phyloP scores from a whole-genome alignment of 2,113 vertebrate genomes.

The Poeciliopsis prolifica region DNA sequence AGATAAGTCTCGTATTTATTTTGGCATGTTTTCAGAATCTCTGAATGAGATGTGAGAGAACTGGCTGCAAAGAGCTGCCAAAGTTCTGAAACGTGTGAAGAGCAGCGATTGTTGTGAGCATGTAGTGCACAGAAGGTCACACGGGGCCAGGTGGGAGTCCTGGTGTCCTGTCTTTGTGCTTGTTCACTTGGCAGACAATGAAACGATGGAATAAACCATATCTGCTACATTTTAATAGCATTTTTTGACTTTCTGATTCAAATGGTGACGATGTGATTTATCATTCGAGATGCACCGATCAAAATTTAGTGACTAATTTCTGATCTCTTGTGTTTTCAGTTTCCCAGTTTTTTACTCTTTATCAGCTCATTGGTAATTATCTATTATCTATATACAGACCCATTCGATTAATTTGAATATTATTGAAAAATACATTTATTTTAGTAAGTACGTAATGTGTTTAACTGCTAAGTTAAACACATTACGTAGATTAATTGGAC shows the following conservation, averaged over 20 bases:
- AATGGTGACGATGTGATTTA: not conserved
- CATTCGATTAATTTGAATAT: too few species aligned
- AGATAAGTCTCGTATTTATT: not conserved
- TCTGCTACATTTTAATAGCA: constrained; percentile 1
- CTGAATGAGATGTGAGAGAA: not conserved
- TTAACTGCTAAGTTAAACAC: too few species aligned
- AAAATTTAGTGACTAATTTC: too few species aligned
- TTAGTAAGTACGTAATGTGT: too few species aligned
- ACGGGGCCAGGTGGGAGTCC: constrained; percentile 45
- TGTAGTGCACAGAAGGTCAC: constrained; percentile 25
- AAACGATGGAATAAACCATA: not conserved
- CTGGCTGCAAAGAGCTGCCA: constrained; percentile 4
- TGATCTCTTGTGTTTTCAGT: too few species aligned
- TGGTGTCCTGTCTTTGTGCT: constrained; percentile 29
- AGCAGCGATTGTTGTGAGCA: constrained; percentile 6
- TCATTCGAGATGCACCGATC: too few species aligned
- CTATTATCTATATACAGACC: too few species aligned
- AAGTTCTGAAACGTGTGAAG: not conserved
- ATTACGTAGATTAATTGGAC: too few species aligned
- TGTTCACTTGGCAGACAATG: constrained; percentile 20
- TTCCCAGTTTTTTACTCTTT: too few species aligned
- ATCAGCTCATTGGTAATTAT: too few species aligned
- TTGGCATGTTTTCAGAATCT: not conserved
- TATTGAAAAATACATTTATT: too few species aligned
- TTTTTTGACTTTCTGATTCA: not conserved